Evolutionary conservation across 2,888 invertebrate species (phyloP), one percentile per base, ranked within the genome.

Genomic region (Leptothorax acervorum): DNA sequence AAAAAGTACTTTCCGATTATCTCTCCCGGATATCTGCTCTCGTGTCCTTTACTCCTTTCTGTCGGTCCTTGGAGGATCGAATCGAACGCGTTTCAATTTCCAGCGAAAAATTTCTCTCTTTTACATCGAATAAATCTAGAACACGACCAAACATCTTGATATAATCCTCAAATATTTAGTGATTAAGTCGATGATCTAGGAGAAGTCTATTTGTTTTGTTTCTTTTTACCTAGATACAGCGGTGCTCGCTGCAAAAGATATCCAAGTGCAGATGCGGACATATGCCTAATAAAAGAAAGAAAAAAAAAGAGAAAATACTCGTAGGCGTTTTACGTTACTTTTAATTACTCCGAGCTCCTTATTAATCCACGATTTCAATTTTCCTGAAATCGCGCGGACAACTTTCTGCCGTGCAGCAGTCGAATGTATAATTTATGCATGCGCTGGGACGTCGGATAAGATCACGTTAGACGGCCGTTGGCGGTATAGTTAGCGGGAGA

Each of bases 401-500:
- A 62, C 62, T 60, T 73, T 51, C 48, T 39, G 48, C 31, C 31
- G 45, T 1, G 65, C 23, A 1, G 18, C 76, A 55, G 60, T 70
- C 48, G 23, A 81, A 60, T 57, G 23, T 73, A 73, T 73, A 73
- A 81, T 81, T 81, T 81, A 81, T 81, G 73, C 70, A 57, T 73
- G 39, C 60, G 60, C 79, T 48, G 73, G 73, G 73, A 81, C 73
- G 60, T 60, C 73, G 79, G 73, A 73, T 73, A 62, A 62, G 60
- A 81, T 79, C 57, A 71, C 79, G 71, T 79, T 71, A 79, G 71
- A n/a, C 71, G 79, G 31, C 42, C 23, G 60, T 28, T 55, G 23
- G 71, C 35, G 78, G 71, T 79, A 48, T 79, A 48, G 57, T 73
- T 73, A 39, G 73, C 57, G 79, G 35, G 60, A 39, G 66, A 76